Conservation (phyloP, 2,797 vertebrate genomes). For the Trichosurus vulpecula region DNA sequence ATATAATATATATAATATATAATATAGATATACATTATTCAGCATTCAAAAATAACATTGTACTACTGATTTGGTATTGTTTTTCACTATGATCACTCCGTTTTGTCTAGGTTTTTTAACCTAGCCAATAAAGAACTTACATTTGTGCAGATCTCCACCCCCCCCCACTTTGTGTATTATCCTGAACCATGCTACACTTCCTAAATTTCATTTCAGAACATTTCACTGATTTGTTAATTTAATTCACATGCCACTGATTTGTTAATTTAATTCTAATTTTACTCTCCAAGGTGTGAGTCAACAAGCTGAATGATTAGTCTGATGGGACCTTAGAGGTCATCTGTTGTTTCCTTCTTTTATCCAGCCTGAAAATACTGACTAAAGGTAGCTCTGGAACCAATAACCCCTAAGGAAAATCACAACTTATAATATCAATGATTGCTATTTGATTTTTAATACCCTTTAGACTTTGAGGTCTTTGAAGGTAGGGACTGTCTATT, state of each 20-base stretch:
- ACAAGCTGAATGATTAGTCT: not conserved
- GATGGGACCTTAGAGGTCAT: too few species aligned
- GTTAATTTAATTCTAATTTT: not conserved
- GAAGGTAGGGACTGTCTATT: too few species aligned
- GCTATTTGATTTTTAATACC: too few species aligned
- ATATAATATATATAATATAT: too few species aligned
- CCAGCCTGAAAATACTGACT: not conserved
- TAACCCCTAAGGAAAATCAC: not conserved
- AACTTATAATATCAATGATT: not conserved
- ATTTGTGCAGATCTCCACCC: not conserved
- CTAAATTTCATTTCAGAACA: not conserved
- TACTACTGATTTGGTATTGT: not conserved
- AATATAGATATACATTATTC: too few species aligned
- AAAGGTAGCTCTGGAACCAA: not conserved
- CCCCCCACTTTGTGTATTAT: not conserved
- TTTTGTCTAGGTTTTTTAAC: not conserved
- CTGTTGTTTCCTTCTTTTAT: not conserved
- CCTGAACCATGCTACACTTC: not conserved
- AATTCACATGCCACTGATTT: not conserved
- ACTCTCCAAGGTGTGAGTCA: not conserved
- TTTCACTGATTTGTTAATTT: not conserved
- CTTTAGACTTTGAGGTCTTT: too few species aligned
- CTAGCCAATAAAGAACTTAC: not conserved
- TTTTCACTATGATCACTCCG: not conserved
- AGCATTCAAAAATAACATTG: not conserved